Evolutionary conservation across 2,797 vertebrate genomes (phyloP).

Genomic region (Crossoptilon crossoptilon): DNA sequence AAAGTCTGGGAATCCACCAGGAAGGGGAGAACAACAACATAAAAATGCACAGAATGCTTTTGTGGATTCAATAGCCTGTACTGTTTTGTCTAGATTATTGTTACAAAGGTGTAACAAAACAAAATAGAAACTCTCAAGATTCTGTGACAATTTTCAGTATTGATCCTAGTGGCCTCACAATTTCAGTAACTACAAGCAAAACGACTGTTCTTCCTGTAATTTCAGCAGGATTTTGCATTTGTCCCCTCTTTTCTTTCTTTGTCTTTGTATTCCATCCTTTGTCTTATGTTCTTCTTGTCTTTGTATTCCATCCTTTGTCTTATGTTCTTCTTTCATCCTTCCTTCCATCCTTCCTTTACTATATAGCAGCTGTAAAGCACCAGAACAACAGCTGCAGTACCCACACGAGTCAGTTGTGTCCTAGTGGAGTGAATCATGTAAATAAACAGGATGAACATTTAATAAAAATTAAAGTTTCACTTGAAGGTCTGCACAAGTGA

Average conservation of each 20-base stretch:
- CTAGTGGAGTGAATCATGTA: constrained; percentile 23
- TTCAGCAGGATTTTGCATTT: neutral
- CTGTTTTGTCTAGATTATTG: neutral
- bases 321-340: neutral
- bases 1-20: neutral
- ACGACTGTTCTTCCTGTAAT: neutral
- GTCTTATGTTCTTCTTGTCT: neutral
- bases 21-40: neutral
- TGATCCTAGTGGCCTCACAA: neutral
- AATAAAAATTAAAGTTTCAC: neutral
- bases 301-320: too few species aligned
- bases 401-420: neutral
- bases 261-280: too few species aligned
- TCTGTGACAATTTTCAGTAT: neutral
- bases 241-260: neutral
- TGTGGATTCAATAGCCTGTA: neutral
- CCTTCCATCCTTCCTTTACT: neutral
- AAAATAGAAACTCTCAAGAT: neutral
- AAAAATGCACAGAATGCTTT: neutral
- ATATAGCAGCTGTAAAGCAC: constrained; percentile 14
- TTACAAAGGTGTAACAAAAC: neutral
- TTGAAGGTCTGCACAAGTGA: neutral
- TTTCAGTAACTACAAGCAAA: neutral
- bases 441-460: constrained; percentile 30
- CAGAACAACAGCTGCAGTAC: constrained; percentile 17